A percentile compares a stretch with the other conserved stretches of the same genome.
These are phyloP conservation scores for Nomada flava DNA, from an alignment of 2,888 invertebrate genomes.

Conservation along the genomic window DNA sequence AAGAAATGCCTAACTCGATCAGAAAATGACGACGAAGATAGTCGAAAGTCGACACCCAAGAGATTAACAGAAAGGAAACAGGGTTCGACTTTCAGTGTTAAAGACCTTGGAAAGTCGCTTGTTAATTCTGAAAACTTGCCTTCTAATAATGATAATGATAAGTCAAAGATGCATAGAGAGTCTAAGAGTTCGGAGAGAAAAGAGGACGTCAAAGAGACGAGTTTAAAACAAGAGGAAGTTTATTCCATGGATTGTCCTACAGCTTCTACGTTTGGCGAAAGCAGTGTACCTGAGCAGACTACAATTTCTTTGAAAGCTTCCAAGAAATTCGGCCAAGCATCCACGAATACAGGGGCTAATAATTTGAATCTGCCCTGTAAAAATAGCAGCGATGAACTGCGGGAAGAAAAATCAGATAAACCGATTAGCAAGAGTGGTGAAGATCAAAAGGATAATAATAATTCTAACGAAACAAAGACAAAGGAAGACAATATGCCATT, in stretches of 20 bases:
- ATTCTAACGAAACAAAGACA: constrained; percentile 32
- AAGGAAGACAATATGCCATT: constrained; percentile 79
- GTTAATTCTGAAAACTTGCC: constrained; percentile 12
- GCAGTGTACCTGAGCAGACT: constrained; percentile 29
- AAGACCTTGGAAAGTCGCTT: constrained; percentile 12
- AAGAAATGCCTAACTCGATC: constrained; percentile 42
- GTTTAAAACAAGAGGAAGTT: constrained; percentile 29
- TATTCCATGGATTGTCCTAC: constrained; percentile 17
- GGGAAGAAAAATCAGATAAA: not conserved
- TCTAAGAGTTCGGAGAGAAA: constrained; percentile 6
- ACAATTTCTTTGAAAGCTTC: constrained; percentile 65
- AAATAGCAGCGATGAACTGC: not conserved
- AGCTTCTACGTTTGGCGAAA: constrained; percentile 27
- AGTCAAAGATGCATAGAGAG: not conserved
- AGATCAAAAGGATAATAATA: constrained; percentile 11
- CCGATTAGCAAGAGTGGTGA: not conserved
- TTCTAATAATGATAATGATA: not conserved
- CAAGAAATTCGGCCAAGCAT: constrained; percentile 37
- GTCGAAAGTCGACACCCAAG: constrained; percentile 66
- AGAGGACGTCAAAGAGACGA: constrained; percentile 37
- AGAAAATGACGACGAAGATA: constrained; percentile 61
- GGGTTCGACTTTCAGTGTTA: constrained; percentile 68
- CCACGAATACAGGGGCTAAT: not conserved
- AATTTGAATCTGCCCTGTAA: not conserved
- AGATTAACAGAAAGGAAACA: constrained; percentile 77